Base-by-base conservation (phyloP, 2,888 invertebrate species). In the Corbicula japonica region DNA sequence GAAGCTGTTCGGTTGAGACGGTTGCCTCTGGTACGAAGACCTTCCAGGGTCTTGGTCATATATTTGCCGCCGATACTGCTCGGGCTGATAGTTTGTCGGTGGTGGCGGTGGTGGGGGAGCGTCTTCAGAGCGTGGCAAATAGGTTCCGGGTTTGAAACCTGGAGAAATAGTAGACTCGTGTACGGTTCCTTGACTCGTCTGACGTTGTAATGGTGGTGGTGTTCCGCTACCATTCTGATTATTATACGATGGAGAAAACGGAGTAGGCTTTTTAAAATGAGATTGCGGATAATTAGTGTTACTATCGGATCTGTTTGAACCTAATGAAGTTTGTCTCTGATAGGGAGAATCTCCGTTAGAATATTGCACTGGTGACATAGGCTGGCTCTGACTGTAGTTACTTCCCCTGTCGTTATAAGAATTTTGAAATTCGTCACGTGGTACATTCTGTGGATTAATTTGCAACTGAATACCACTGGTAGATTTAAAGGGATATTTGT, bases 161-260 rank as follows among this genome's bases (percentile, higher is more conserved):
- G 72, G 76, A 34, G 84, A 66, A 12, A 85, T 74, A 8, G 84
- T 83, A 26, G 86, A 65, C 46, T 83, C 81, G 68, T 85, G 81
- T 21, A 70, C 78, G 35, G 69, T 83, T 52, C 52, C 78, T 18
- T 76, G 78, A 38, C 80, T 78, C 23, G 76, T 76, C 72, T 84
- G 84, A 30, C 84, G 76, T 48, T 83, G 81, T 38, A 83, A 34
- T 8, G 84, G 73, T 28, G 65, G 79, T n/a, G 77, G 69, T 15
- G 76, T 58, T 50, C 63, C 32, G 54, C 41, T 68, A 10, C 72
- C 79, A 34, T 74, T 76, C 21, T 71, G 71, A 52, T 76, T 75
- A 23, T 26, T 66, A 61, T 71, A 74, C 23, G 65, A 61, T 8
- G 83, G 79, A 48, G 79, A 60, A 48, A 83, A 83, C 21, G 83